phyloP scores from a whole-genome alignment of 2,113 vertebrate species.

The Ailurus styani region DNA sequence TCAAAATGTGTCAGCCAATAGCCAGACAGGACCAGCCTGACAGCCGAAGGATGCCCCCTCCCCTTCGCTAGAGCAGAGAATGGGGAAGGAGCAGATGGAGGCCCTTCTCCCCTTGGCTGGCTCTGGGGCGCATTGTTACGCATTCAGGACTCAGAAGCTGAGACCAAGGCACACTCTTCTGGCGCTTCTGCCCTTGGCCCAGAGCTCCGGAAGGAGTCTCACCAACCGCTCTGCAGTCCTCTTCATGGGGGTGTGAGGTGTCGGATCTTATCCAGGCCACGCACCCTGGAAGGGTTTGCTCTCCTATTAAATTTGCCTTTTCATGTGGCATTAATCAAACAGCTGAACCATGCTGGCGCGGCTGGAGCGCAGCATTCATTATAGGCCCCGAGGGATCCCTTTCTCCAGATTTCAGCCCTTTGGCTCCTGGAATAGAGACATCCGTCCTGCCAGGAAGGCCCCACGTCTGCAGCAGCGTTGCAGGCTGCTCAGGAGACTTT shows the following conservation, averaged over 20 bases:
- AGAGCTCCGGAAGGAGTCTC: neutral
- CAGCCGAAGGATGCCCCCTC: slow-evolving; percentile 24
- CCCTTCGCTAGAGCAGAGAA: neutral
- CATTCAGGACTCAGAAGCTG: neutral
- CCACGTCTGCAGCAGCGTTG: neutral
- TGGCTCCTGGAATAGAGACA: slow-evolving; percentile 41
- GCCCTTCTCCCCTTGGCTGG: neutral
- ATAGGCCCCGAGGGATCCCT: slow-evolving; percentile 7
- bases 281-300: neutral
- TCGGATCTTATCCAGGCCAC: neutral
- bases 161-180: neutral
- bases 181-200: neutral
- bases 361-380: slow-evolving; percentile 9
- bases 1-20: slow-evolving; percentile 68
- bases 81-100: slow-evolving; percentile 49
- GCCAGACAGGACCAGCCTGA: neutral
- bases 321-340: slow-evolving; percentile 56
- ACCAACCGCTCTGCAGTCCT: neutral
- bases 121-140: neutral
- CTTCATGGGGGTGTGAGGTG: neutral
- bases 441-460: slow-evolving; percentile 54
- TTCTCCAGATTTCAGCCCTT: slow-evolving; percentile 34
- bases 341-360: neutral
- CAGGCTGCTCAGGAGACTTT: neutral
- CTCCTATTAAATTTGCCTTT: slow-evolving; percentile 22